phyloP scores from a whole-genome alignment of 2,888 invertebrate species.

The Eupithecia inturbata region DNA sequence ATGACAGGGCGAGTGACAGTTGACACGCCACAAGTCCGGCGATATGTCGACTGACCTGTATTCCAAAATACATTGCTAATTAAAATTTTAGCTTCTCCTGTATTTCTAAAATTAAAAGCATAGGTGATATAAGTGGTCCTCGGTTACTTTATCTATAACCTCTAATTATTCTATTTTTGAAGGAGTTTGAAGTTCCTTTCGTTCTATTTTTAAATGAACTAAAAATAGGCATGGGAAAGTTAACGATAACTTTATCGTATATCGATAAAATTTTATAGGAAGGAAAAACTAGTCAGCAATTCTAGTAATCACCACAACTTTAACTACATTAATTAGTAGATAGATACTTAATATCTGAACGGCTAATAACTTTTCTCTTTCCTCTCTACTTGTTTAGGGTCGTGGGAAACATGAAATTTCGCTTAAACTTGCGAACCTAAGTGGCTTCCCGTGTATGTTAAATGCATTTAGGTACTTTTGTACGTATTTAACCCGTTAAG shows the following conservation, averaged over 20 bases:
- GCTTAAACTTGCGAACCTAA: slow-evolving; percentile 35
- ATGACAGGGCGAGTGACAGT: slow-evolving; percentile 45
- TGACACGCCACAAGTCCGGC: slow-evolving; percentile 42
- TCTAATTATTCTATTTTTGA: background rate
- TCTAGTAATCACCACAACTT: background rate
- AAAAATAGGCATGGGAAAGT: background rate
- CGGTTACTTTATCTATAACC: background rate
- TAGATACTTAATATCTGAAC: slow-evolving; percentile 10
- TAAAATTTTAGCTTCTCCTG: slow-evolving; percentile 46
- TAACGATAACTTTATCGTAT: background rate
- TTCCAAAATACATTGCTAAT: slow-evolving; percentile 48
- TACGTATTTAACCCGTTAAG: slow-evolving; percentile 27
- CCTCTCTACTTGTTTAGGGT: slow-evolving; percentile 33
- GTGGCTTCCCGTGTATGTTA: slow-evolving; percentile 42
- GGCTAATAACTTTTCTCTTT: slow-evolving; percentile 18
- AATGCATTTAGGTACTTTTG: slow-evolving; percentile 36
- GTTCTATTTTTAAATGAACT: background rate
- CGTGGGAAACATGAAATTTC: slow-evolving; percentile 39
- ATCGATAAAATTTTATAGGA: background rate
- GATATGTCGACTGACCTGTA: slow-evolving; percentile 48
- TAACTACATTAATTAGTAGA: background rate
- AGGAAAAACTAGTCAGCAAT: background rate
- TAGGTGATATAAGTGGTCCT: slow-evolving; percentile 3
- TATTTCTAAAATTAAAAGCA: slow-evolving; percentile 44
- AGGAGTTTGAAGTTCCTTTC: background rate